Conservation (phyloP, 2,888 invertebrate genomes). For the Chaetogeoica ovagalla region DNA sequence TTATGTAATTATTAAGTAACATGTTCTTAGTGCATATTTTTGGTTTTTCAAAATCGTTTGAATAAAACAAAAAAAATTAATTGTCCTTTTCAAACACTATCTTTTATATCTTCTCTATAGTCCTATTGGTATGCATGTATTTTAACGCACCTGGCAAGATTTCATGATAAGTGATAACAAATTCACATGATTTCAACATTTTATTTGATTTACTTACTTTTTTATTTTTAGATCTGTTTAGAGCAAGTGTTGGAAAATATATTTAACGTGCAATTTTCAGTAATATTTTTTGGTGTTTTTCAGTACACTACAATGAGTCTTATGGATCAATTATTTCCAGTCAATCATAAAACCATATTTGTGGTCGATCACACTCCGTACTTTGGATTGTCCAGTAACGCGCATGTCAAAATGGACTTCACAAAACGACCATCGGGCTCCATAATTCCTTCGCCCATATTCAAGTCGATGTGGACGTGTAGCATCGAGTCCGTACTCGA, state of each 20-base stretch:
- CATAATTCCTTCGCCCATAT: constrained; percentile 79
- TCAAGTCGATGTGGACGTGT: constrained; percentile 94
- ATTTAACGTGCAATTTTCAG: not conserved
- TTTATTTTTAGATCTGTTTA: not conserved
- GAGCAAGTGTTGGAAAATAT: too few species aligned
- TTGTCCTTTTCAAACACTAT: too few species aligned
- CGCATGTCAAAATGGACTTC: constrained; percentile 81
- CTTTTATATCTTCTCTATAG: too few species aligned
- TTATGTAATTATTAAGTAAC: too few species aligned
- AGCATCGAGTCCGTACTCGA: constrained; percentile 94
- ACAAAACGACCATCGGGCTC: constrained; percentile 72
- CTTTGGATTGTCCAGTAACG: constrained; percentile 83
- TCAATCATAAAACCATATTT: constrained; percentile 93
- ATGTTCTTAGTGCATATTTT: too few species aligned
- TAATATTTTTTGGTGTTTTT: not conserved
- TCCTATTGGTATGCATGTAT: too few species aligned
- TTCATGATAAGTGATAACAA: too few species aligned
- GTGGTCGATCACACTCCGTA: constrained; percentile 92
- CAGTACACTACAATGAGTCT: constrained; percentile 18
- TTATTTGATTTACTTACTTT: too few species aligned
- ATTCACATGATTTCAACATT: too few species aligned
- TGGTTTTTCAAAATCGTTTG: too few species aligned
- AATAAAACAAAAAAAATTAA: too few species aligned
- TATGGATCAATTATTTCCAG: constrained; percentile 66
- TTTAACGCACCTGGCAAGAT: too few species aligned